Evolutionary conservation across 2,797 vertebrate species (phyloP), one percentile per base, ranked within the genome.

Genomic region (Leucoraja ocellata): DNA sequence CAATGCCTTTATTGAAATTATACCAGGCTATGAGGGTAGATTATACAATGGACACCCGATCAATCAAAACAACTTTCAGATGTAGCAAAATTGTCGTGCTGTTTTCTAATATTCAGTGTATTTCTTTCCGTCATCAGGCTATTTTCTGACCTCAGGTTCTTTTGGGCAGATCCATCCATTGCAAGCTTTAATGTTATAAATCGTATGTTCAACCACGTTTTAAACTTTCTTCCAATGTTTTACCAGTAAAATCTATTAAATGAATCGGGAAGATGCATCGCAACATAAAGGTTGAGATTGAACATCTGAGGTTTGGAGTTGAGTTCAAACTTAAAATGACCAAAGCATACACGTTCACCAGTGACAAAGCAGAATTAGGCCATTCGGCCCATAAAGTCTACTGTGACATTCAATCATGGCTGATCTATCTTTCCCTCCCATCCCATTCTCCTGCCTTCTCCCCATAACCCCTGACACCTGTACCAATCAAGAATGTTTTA

Each of bases 51-150:
- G 84, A 68, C 61, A 21, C 14, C n/a, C 68, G 28, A 88, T 68
- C 61, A 88, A 88, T 88, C 84, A 88, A 88, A 46, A 63, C 32
- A 21, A 68, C 61, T 9, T 36, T 68, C 84, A 88, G 18, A 88
- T 68, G 65, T 36, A 61, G 61, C 65, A 36, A 88, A 7, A n/a
- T n/a, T n/a, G n/a, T 63, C 6, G 8, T 23, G 61, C 65, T 21
- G 32, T 88, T 68, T 36, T 32, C 61, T 23, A 68, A 32, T 32
- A 68, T 88, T 32, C 61, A 88, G 32, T 5, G 3, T 28, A n/a
- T n/a, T 63, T 83, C 46, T 83, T 10, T 84, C 54, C 10, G 81
- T 61, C 10, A 14, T 65, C 83, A 86, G 28, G n/a, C 65, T 88
- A 2, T 36, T n/a, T 65, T 88, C 46, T 9, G n/a, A n/a, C 81